phyloP scores from a whole-genome alignment of 1,140 invertebrate genomes.

The Aphelinus atriplicis region DNA sequence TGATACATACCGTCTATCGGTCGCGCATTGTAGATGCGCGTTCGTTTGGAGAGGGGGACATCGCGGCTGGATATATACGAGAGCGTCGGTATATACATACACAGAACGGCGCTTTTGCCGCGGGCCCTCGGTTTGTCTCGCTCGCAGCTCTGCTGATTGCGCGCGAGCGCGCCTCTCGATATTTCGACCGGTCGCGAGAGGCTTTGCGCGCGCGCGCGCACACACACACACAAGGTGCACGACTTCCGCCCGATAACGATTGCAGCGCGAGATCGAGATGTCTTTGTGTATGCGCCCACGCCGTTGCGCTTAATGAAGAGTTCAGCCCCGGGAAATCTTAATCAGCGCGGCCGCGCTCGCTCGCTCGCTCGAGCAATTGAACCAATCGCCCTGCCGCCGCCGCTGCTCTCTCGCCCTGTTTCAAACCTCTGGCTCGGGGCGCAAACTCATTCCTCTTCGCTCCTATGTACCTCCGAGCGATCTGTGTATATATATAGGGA shows the following conservation, averaged over 20 bases:
- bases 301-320: constrained; percentile 22
- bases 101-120: too few species aligned
- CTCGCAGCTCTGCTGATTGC: constrained; percentile 7
- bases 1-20: too few species aligned
- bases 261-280: constrained; percentile 13
- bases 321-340: constrained; percentile 34
- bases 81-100: too few species aligned
- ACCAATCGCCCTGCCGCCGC: too few species aligned
- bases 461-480: too few species aligned
- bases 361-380: too few species aligned
- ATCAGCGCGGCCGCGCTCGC: constrained; percentile 30
- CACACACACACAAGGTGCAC: not conserved
- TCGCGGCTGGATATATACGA: not conserved
- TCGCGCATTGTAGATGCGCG: constrained; percentile 9
- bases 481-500: too few species aligned
- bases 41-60: not conserved
- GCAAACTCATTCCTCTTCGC: too few species aligned
- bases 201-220: too few species aligned
- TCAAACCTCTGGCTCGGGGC: too few species aligned
- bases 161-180: not conserved
- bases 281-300: constrained; percentile 9
- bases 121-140: not conserved
- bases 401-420: too few species aligned
- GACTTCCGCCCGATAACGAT: constrained; percentile 35
- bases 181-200: constrained; percentile 2